Evolutionary conservation across 1,140 invertebrate species (phyloP).

Genomic region (Drosophila persimilis): DNA sequence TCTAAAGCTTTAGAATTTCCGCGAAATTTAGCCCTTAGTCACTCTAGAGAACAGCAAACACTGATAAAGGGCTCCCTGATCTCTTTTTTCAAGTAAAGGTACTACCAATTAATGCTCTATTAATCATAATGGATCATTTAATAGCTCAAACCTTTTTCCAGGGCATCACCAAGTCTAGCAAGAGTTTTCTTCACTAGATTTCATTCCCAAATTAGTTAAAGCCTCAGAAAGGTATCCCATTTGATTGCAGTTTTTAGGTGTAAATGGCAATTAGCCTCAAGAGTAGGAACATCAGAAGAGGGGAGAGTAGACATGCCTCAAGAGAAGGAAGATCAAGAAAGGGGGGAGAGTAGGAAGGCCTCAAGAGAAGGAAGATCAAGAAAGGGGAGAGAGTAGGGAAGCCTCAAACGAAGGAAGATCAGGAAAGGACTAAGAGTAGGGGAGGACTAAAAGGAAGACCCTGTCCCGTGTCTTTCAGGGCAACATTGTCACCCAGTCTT

Average conservation of each 20-base stretch:
- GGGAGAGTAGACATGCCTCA: slow-evolving; percentile 16
- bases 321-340: slow-evolving; percentile 12
- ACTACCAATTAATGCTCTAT: too few relatives aligned
- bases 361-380: background rate
- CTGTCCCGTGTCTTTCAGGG: slow-evolving; percentile 32
- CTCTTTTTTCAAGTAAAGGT: too few relatives aligned
- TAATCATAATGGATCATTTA: too few relatives aligned
- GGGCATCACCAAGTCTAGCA: too few relatives aligned
- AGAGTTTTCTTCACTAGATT: background rate
- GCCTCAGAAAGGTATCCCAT: slow-evolving; percentile 47
- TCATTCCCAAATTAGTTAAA: slow-evolving; percentile 29
- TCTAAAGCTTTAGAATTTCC: too few relatives aligned
- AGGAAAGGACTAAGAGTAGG: background rate
- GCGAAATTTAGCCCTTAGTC: too few relatives aligned
- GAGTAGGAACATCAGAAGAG: slow-evolving; percentile 19
- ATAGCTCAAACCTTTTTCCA: too few relatives aligned
- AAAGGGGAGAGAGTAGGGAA: background rate
- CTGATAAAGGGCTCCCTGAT: too few relatives aligned
- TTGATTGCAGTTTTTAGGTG: slow-evolving; percentile 67
- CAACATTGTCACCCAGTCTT: slow-evolving; percentile 67
- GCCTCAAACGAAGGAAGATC: slow-evolving; percentile 29
- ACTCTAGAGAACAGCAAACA: too few relatives aligned
- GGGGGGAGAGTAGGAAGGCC: background rate
- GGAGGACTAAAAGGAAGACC: background rate
- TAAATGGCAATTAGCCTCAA: slow-evolving; percentile 71